phyloP scores from a whole-genome alignment of 2,888 invertebrate genomes.

The Idaea dimidiata region DNA sequence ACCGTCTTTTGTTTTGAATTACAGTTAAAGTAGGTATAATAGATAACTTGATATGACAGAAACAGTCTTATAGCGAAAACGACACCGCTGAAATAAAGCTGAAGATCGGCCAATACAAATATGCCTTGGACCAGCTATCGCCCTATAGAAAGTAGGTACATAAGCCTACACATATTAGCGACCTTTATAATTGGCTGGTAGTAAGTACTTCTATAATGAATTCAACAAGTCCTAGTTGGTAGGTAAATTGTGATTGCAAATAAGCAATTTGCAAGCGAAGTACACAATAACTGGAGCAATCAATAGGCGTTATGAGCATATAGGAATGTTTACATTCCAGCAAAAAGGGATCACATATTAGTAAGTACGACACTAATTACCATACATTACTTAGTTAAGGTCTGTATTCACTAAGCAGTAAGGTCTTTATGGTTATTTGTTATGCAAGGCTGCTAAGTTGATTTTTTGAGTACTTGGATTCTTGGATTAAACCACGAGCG shows the following conservation, averaged over 20 bases:
- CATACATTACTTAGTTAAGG: background rate
- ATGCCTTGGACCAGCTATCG: background rate
- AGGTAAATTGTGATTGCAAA: constrained; percentile 12
- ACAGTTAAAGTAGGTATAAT: too few relatives aligned
- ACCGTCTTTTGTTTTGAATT: too few relatives aligned
- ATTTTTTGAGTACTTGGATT: too few relatives aligned
- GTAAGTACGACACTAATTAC: constrained; percentile 1
- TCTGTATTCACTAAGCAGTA: background rate
- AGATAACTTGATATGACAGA: too few relatives aligned
- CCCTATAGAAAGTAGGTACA: background rate
- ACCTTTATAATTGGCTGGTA: background rate
- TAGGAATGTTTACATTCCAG: constrained; percentile 18
- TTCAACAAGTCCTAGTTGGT: background rate
- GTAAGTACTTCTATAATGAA: background rate
- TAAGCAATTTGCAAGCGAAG: constrained; percentile 21
- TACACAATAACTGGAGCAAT: constrained; percentile 19
- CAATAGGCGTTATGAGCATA: constrained; percentile 18
- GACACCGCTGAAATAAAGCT: too few relatives aligned
- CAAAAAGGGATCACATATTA: constrained; percentile 10
- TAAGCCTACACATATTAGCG: background rate
- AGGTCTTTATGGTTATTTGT: background rate
- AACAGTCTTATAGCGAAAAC: too few relatives aligned
- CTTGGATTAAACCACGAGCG: too few relatives aligned
- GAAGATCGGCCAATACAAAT: too few relatives aligned
- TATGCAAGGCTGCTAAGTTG: too few relatives aligned